Conservation (phyloP, 2,888 invertebrate genomes). For the Teleogryllus oceanicus region DNA sequence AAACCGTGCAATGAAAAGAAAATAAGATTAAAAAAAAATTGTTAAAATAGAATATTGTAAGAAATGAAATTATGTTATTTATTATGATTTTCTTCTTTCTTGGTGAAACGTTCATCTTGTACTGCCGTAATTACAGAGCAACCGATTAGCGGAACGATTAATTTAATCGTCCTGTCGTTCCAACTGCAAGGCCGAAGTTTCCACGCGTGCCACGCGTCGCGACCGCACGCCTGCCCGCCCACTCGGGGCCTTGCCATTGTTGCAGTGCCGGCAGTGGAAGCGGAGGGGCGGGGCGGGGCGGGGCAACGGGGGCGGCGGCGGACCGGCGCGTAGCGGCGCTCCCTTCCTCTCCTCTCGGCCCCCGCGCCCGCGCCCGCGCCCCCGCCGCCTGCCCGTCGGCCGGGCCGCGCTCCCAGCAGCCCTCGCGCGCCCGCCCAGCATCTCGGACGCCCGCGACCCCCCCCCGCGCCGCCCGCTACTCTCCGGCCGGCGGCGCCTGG, state of each 20-base stretch:
- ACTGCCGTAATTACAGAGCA: too few relatives aligned
- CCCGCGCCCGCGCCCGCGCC: slow-evolving; percentile 43
- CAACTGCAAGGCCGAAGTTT: neutral
- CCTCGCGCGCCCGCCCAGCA: slow-evolving; percentile 23
- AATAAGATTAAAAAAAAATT: too few relatives aligned
- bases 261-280: neutral
- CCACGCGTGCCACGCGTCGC: neutral
- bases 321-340: too few relatives aligned
- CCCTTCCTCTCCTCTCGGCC: too few relatives aligned
- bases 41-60: too few relatives aligned
- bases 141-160: too few relatives aligned
- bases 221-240: neutral
- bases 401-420: slow-evolving; percentile 41
- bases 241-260: neutral
- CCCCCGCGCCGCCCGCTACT: neutral
- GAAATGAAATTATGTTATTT: too few relatives aligned
- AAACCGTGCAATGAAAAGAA: too few relatives aligned
- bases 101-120: too few relatives aligned
- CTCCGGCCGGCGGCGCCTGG: neutral
- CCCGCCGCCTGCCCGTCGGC: slow-evolving; percentile 44
- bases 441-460: slow-evolving; percentile 19
- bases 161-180: too few relatives aligned
- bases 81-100: too few relatives aligned
- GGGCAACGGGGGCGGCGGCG: neutral
- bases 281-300: neutral